Evolutionary conservation across 2,888 invertebrate genomes (phyloP).

Genomic region (Protonemura montana): DNA sequence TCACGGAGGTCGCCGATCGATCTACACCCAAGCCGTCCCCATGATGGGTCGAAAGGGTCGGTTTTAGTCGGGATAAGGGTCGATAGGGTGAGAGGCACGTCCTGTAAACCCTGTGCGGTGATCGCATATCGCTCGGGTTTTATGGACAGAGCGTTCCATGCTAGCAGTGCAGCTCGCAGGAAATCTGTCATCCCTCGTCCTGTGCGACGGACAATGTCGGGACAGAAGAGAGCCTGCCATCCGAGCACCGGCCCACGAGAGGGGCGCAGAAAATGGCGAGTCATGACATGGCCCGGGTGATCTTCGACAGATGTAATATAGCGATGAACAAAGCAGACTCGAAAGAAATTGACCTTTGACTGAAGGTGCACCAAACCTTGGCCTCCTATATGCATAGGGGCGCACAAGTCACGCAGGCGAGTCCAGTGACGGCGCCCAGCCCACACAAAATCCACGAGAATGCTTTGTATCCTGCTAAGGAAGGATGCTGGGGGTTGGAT

Average conservation of each 20-base stretch:
- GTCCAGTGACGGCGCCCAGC: conserved; percentile 35
- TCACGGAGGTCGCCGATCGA: no score
- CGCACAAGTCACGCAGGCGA: conserved; percentile 7
- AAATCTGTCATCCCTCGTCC: conserved; percentile 8
- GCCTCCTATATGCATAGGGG: conserved; percentile 40
- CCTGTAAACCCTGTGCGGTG: no score
- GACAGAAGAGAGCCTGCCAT: conserved; percentile 1
- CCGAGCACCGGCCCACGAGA: background rate
- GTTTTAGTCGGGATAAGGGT: no score
- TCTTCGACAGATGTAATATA: background rate
- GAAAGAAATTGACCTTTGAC: conserved; percentile 26
- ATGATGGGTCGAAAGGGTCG: no score
- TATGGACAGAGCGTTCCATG: no score
- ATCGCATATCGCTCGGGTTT: no score
- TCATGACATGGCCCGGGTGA: conserved; percentile 20
- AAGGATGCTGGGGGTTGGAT: background rate
- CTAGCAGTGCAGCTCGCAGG: background rate
- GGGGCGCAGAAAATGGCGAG: background rate
- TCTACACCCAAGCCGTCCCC: no score
- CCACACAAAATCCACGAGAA: conserved; percentile 37
- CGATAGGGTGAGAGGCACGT: no score
- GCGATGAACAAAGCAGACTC: conserved; percentile 24
- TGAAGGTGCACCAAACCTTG: conserved; percentile 34
- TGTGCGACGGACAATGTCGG: background rate
- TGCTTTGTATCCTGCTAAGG: background rate